A percentile compares a stretch with the other conserved stretches of the same genome.
These are phyloP conservation scores for Falco cherrug DNA, from an alignment of 2,797 vertebrate species.

Conservation along the genomic window DNA sequence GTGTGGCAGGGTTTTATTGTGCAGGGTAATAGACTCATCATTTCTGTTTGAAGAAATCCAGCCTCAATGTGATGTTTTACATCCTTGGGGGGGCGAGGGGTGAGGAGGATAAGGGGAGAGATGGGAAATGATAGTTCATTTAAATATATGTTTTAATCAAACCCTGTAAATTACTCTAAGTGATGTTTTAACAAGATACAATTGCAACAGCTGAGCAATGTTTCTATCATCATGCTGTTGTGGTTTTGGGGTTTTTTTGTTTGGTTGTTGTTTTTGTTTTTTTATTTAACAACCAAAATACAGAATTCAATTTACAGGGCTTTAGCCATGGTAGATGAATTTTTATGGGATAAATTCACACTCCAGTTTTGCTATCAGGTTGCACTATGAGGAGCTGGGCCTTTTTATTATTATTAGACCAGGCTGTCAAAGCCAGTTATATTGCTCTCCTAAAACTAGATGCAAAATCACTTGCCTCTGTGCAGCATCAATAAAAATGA, in stretches of 20 bases:
- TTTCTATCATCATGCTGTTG: not conserved
- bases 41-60: not conserved
- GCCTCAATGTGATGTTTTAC: not conserved
- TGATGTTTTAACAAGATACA: conserved; percentile 32
- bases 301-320: conserved; percentile 49
- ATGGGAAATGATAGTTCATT: not conserved
- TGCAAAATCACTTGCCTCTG: conserved; percentile 43
- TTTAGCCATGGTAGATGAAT: conserved; percentile 65
- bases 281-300: conserved; percentile 56
- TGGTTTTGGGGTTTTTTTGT: not conserved
- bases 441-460: conserved; percentile 65
- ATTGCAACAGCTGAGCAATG: not conserved
- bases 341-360: conserved; percentile 62
- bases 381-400: not conserved
- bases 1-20: not conserved
- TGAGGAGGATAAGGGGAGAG: not conserved
- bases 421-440: conserved; percentile 57
- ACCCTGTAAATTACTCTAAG: conserved; percentile 22
- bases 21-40: not conserved
- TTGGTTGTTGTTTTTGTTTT: not conserved
- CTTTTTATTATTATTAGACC: conserved; percentile 62
- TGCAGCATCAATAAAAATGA: conserved; percentile 44
- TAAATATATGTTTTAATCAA: conserved; percentile 30
- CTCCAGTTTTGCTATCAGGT: conserved; percentile 36
- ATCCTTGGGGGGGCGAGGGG: not conserved